phyloP scores from a whole-genome alignment of 2,797 vertebrate species.

The Selene dorsalis region DNA sequence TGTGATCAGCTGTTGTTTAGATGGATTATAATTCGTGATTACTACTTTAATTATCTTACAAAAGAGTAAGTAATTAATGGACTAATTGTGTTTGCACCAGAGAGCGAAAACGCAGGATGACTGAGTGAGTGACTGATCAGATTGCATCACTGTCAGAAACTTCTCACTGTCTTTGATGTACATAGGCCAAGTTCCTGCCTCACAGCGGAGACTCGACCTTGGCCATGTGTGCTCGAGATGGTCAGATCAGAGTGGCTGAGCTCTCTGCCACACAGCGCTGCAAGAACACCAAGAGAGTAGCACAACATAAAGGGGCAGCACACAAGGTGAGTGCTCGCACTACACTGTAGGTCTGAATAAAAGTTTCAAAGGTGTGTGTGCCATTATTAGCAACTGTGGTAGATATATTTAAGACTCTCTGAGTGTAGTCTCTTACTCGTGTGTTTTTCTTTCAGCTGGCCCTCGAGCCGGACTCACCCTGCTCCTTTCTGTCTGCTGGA shows the following conservation, averaged over 20 bases:
- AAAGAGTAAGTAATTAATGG: neutral
- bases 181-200: conserved; percentile 96
- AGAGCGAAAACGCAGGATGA: too few relatives aligned
- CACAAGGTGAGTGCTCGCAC: conserved; percentile 86
- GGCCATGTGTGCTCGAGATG: conserved; percentile 96
- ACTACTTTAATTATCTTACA: neutral
- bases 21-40: neutral
- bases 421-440: neutral
- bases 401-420: neutral
- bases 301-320: conserved; percentile 95
- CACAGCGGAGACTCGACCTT: conserved; percentile 97
- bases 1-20: neutral
- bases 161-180: conserved; percentile 7
- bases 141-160: neutral
- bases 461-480: conserved; percentile 95
- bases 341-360: too few relatives aligned
- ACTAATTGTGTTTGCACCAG: too few relatives aligned
- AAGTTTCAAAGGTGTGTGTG: neutral
- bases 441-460: conserved; percentile 86
- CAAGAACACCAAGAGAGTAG: conserved; percentile 96
- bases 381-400: neutral
- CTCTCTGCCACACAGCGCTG: conserved; percentile 96
- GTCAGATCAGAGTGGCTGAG: conserved; percentile 95
- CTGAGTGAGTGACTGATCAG: neutral
- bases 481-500: conserved; percentile 95